Evolutionary conservation across 1,140 invertebrate species (phyloP), one percentile per base, ranked within the genome.

Genomic region (Reticulitermes speratus): DNA sequence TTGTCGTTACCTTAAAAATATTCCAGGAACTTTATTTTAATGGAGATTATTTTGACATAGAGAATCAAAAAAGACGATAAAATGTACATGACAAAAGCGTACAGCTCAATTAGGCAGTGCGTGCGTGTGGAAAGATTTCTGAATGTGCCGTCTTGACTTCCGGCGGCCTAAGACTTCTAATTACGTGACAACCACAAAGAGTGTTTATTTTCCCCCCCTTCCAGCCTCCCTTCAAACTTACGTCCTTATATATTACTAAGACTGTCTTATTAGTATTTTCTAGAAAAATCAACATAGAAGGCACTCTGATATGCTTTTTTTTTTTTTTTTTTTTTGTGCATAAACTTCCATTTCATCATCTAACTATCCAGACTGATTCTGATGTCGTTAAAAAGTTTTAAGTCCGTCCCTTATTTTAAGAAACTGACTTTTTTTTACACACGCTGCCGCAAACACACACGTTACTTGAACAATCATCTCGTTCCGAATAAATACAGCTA

Each of bases 201-300:
- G n/a, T 75, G 65, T 75, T 75, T 75, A 75, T 75, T 75, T 25
- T 75, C 12, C 65, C 65, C 12, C n/a, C 16, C n/a, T 75, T 75
- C n/a, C n/a, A 75, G 3, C 65, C 65, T 75, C 65, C n/a, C 65
- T 75, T 30, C 65, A 75, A 75, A 75, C 65, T 75, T 75, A 12
- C 65, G 30, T 75, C 65, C 65, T 75, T 75, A 75, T 16, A 30
- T 75, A 30, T 75, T 30, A 75, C n/a, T 75, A 75, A 75, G 65
- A 75, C 65, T 30, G 65, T 75, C 30, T 75, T 75, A 75, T 75
- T 75, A 75, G 65, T 25, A 75, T 75, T 75, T 75, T 75, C 25
- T 75, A 75, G 65, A 75, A 75, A 75, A 75, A 75, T 75, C 65
- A 75, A 75, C 65, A 75, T 30, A 30, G 1, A 55, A 55, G 25